phyloP scores from a whole-genome alignment of 2,797 vertebrate genomes.

The Myripristis murdjan region DNA sequence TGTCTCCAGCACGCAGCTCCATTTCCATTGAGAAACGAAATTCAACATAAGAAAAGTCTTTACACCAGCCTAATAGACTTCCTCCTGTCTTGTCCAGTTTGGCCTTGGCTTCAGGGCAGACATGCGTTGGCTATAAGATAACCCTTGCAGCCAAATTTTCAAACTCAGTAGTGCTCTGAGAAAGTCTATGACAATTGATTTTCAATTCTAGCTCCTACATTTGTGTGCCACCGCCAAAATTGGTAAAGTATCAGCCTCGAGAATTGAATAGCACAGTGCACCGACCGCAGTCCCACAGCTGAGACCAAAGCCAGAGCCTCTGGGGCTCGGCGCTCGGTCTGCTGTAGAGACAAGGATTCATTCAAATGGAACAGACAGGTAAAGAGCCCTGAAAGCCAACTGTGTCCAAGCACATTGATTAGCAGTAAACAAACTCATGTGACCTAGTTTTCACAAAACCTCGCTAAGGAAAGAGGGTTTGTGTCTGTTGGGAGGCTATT shows the following conservation, averaged over 20 bases:
- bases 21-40: constrained; percentile 12
- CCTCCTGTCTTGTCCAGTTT: constrained; percentile 13
- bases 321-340: constrained; percentile 44
- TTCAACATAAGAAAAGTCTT: constrained; percentile 12
- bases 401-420: constrained; percentile 57
- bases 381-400: constrained; percentile 46
- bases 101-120: constrained; percentile 14
- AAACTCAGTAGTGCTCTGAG: constrained; percentile 12
- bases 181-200: constrained; percentile 49
- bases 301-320: constrained; percentile 27
- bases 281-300: background rate
- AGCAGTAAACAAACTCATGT: constrained; percentile 59
- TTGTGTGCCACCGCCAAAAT: background rate
- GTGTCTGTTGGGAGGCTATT: constrained; percentile 26
- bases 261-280: background rate
- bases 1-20: background rate
- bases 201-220: constrained; percentile 17
- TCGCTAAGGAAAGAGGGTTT: background rate
- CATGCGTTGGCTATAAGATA: background rate
- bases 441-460: constrained; percentile 60
- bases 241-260: background rate
- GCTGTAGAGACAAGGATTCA: constrained; percentile 29
- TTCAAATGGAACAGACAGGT: constrained; percentile 57
- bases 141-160: constrained; percentile 17
- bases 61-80: constrained; percentile 19